phyloP scores from a whole-genome alignment of 2,888 invertebrate species.

The Schrankia costaestrigalis region DNA sequence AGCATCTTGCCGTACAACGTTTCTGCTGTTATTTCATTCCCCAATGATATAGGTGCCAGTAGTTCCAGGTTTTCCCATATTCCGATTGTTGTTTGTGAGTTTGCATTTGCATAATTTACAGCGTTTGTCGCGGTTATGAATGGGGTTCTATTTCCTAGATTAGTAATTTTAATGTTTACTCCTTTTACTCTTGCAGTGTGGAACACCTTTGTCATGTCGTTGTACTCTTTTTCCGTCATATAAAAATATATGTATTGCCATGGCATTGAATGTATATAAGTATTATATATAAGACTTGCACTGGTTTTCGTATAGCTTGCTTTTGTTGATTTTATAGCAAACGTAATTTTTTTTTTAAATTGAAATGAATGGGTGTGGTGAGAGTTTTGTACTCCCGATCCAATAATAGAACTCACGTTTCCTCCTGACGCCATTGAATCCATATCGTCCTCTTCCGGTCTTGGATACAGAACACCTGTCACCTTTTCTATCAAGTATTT shows the following conservation, averaged over 20 bases:
- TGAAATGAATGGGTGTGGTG: not conserved
- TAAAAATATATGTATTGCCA: conserved; percentile 21
- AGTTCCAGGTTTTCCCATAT: conserved; percentile 20
- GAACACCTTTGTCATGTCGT: conserved; percentile 11
- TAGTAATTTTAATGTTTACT: conserved; percentile 17
- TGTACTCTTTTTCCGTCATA: conserved; percentile 22
- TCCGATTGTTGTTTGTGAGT: conserved; percentile 26
- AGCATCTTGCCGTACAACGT: conserved; percentile 1
- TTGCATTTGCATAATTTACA: conserved; percentile 26
- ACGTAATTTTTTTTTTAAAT: conserved; percentile 2
- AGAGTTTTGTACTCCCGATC: conserved; percentile 1
- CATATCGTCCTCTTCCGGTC: not conserved
- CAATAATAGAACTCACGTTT: conserved; percentile 1
- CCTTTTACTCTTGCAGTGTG: conserved; percentile 10
- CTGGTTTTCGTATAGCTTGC: not conserved
- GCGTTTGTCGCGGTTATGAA: conserved; percentile 20
- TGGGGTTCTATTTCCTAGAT: conserved; percentile 27
- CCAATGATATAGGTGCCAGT: not conserved
- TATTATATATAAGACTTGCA: conserved; percentile 1
- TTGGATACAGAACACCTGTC: conserved; percentile 1
- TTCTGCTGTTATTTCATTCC: not conserved
- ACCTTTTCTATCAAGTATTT: not conserved
- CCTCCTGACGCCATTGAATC: not conserved
- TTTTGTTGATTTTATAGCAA: conserved; percentile 1
- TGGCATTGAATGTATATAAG: conserved; percentile 20